These are phyloP conservation scores for Leptinotarsa defecta DNA, from an alignment of 1,140 invertebrate genomes.

Conservation along the genomic window DNA sequence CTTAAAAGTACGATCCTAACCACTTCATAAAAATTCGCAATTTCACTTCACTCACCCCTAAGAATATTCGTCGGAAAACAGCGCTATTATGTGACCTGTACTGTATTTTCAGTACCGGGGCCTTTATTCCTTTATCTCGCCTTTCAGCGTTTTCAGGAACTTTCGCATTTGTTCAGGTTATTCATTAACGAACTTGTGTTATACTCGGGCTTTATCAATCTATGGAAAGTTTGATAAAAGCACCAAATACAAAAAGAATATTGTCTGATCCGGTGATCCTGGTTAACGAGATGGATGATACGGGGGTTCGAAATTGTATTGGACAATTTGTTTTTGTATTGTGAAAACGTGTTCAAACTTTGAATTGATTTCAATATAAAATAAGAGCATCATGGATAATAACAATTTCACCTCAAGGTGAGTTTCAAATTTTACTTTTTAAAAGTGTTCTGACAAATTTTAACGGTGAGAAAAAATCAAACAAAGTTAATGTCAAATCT, in stretches of 20 bases:
- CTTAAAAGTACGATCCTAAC: too few relatives aligned
- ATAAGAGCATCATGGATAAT: too few relatives aligned
- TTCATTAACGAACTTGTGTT: slow-evolving; percentile 52
- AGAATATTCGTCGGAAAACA: slow-evolving; percentile 46
- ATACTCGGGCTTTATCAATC: slow-evolving; percentile 42
- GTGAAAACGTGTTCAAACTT: too few relatives aligned
- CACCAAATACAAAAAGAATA: slow-evolving; percentile 26
- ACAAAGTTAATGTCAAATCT: too few relatives aligned
- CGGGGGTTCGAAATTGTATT: background rate
- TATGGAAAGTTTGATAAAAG: slow-evolving; percentile 44
- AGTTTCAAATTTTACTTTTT: too few relatives aligned
- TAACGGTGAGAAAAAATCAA: too few relatives aligned
- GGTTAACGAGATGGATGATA: background rate
- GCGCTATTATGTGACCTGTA: slow-evolving; percentile 52
- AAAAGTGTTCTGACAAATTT: too few relatives aligned
- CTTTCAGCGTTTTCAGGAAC: slow-evolving; percentile 53
- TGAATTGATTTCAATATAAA: too few relatives aligned
- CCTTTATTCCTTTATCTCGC: slow-evolving; percentile 54
- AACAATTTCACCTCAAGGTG: too few relatives aligned
- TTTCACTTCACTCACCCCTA: slow-evolving; percentile 26
- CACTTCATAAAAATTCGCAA: too few relatives aligned
- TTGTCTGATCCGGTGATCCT: background rate
- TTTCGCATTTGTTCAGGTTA: slow-evolving; percentile 52
- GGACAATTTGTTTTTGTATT: too few relatives aligned
- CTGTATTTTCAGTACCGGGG: slow-evolving; percentile 45